Evolutionary conservation across 1,140 invertebrate genomes (phyloP), one percentile per base, ranked within the genome.

Genomic region (Drosophila ohnishii): DNA sequence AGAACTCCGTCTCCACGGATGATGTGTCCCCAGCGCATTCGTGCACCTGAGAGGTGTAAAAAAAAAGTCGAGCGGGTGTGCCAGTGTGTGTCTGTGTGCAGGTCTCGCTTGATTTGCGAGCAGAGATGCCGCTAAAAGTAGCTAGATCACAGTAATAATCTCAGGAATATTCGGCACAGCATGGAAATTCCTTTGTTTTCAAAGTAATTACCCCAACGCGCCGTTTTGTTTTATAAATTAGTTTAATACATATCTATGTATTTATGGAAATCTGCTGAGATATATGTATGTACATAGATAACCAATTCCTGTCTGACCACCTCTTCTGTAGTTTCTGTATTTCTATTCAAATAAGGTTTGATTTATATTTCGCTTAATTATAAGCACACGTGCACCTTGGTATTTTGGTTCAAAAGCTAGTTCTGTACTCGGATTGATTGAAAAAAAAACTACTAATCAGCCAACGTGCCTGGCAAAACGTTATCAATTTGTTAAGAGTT

Each of bases 11-110:
- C 10, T 30, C 25, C 19, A 30, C 14, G 53, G 34, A 70, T 69
- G 50, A 75, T 75, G 73, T 75, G 71, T 75, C 70, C 25, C 70
- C 28, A 74, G 58, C 59, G 48, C 71, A 74, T 75, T 75, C 44
- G 71, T 75, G 69, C 69, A 71, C 67, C 67, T 72, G 51, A 5
- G 13, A 71, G 40, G 67, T 69, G 67, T 71, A 40, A 65, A 40
- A 53, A 51, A 53, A 53, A 53, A 55, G 19, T 55, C 51, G 19
- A 55, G 51, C 51, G 34, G 51, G 34, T 70, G 34, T 35, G 13
- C 8, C 51, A 22, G 35, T 48, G 34, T 58, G 50, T 28, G 40
- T 37, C 39, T 48, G 37, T 34, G 62, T 16, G 65, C 10, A 48
- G 25, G 65, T 73, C 53, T 71, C 67, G 69, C 51, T 71, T 72